Evolutionary conservation across 2,888 invertebrate genomes (phyloP).

Genomic region (Caenorhabditis imperialis): DNA sequence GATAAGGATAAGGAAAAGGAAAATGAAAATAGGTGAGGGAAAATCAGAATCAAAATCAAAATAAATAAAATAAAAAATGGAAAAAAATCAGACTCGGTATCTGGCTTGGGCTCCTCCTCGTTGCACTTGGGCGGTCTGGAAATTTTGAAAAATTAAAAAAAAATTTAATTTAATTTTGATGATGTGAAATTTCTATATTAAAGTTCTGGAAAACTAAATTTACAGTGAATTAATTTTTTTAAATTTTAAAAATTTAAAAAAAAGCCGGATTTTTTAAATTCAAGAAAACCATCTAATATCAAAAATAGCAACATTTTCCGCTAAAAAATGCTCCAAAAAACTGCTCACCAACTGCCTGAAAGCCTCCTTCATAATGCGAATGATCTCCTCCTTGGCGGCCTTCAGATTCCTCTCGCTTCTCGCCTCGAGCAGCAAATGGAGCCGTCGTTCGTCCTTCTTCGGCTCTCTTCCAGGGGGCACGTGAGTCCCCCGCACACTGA

Average conservation of each 20-base stretch:
- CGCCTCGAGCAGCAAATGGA: constrained; percentile 57
- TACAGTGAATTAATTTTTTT: constrained; percentile 1
- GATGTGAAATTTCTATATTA: too few relatives aligned
- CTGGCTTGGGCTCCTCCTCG: constrained; percentile 50
- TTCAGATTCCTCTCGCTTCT: constrained; percentile 90
- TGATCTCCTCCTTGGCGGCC: constrained; percentile 96
- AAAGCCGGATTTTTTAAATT: background rate
- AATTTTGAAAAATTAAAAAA: constrained; percentile 1
- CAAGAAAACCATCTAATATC: background rate
- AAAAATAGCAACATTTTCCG: background rate
- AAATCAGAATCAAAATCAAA: background rate
- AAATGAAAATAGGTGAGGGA: background rate
- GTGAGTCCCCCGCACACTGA: constrained; percentile 95
- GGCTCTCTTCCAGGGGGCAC: constrained; percentile 88
- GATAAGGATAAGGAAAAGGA: background rate
- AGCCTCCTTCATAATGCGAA: constrained; percentile 97
- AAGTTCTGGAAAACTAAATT: background rate
- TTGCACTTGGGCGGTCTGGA: constrained; percentile 52
- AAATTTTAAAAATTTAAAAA: background rate
- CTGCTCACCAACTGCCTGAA: constrained; percentile 85
- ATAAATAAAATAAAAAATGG: background rate
- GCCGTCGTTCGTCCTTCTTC: constrained; percentile 49
- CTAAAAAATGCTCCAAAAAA: constrained; percentile 5
- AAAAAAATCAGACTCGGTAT: constrained; percentile 39
- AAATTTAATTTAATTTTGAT: background rate